phyloP scores from a whole-genome alignment of 2,888 invertebrate species.

The Hesperia comma region DNA sequence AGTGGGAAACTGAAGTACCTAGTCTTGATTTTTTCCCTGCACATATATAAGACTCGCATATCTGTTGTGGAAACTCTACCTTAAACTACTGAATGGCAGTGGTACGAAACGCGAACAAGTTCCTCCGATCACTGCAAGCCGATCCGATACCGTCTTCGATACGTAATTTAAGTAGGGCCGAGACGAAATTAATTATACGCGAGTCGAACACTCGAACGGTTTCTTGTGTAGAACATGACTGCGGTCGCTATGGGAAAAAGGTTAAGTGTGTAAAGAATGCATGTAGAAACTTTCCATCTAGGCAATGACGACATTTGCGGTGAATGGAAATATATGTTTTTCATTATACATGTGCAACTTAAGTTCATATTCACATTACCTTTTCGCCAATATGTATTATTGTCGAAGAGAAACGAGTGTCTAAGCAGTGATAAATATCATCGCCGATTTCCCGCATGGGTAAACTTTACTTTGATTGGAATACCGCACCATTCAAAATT shows the following conservation, averaged over 20 bases:
- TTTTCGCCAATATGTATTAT: too few species aligned
- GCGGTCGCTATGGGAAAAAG: constrained; percentile 69
- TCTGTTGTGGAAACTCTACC: constrained; percentile 47
- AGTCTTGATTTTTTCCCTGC: too few species aligned
- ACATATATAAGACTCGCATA: not conserved
- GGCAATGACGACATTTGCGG: constrained; percentile 11
- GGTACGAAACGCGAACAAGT: constrained; percentile 53
- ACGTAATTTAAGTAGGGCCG: constrained; percentile 72
- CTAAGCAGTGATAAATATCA: not conserved
- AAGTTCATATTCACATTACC: too few species aligned
- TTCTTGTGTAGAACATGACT: constrained; percentile 78
- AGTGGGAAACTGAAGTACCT: too few species aligned
- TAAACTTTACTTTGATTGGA: too few species aligned
- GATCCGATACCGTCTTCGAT: constrained; percentile 62
- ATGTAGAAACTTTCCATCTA: constrained; percentile 46
- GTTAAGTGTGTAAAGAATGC: constrained; percentile 54
- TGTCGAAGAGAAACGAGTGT: too few species aligned
- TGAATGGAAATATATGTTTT: not conserved
- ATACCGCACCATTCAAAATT: too few species aligned
- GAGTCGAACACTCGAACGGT: constrained; percentile 69
- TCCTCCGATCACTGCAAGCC: constrained; percentile 65
- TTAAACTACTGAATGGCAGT: constrained; percentile 56
- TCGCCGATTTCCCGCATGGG: too few species aligned
- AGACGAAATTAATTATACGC: constrained; percentile 77
- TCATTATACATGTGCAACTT: not conserved